Percentiles rank a stretch among this genome's conserved stretches.
Conservation (phyloP, 2,888 invertebrate genomes). For the Melieria picta region DNA sequence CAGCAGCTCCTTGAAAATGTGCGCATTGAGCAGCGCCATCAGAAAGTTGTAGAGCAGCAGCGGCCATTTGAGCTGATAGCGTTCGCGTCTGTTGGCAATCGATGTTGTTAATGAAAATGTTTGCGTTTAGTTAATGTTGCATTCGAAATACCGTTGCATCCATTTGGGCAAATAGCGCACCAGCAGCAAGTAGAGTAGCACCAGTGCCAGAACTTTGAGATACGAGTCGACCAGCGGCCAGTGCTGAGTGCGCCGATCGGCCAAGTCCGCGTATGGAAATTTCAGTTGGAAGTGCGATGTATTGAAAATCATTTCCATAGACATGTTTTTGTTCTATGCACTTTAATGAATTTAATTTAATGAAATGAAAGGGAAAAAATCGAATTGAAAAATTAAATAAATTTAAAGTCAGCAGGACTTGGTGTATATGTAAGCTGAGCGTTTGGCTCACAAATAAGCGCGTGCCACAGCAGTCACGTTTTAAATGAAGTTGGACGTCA, state of each 20-base stretch:
- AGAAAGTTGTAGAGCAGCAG: slow-evolving; percentile 86
- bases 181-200: slow-evolving; percentile 77
- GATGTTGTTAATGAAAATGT: too few species aligned
- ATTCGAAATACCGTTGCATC: slow-evolving; percentile 72
- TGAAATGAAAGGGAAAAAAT: not conserved
- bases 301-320: not conserved
- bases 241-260: slow-evolving; percentile 81
- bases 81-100: slow-evolving; percentile 68
- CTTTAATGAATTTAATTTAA: not conserved
- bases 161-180: slow-evolving; percentile 84
- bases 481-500: too few species aligned
- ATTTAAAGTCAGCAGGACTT: too few species aligned
- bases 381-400: too few species aligned
- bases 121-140: not conserved
- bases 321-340: too few species aligned
- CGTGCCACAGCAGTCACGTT: too few species aligned
- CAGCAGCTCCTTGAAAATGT: slow-evolving; percentile 82
- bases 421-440: too few species aligned
- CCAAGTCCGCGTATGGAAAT: slow-evolving; percentile 45
- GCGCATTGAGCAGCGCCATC: slow-evolving; percentile 84
- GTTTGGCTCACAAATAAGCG: too few species aligned
- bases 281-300: slow-evolving; percentile 11
- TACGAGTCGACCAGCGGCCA: slow-evolving; percentile 89
- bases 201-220: slow-evolving; percentile 76
- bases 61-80: slow-evolving; percentile 79